Evolutionary conservation across 2,113 vertebrate genomes (phyloP).

Genomic region (Bambusicola thoracicus): DNA sequence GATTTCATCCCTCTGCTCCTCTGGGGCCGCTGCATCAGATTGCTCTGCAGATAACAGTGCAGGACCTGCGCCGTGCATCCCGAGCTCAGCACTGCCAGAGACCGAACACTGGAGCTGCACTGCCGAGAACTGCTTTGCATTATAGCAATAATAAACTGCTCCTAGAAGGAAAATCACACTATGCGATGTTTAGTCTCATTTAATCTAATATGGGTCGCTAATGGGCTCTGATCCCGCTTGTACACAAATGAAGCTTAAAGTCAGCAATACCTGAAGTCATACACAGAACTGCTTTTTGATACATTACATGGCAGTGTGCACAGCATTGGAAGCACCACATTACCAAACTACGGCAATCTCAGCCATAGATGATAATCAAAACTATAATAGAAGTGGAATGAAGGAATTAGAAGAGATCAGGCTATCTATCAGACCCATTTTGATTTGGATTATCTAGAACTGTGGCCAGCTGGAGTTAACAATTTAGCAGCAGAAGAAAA

Average conservation of each 20-base stretch:
- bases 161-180: not conserved
- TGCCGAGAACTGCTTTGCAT: conserved; percentile 9
- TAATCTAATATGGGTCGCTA: conserved; percentile 63
- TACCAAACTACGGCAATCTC: not conserved
- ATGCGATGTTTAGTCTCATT: conserved; percentile 57
- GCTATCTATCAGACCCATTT: not conserved
- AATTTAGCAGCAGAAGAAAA: not conserved
- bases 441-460: not conserved
- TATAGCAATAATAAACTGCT: not conserved
- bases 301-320: fast-evolving
- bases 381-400: not conserved
- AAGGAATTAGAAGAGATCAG: not conserved
- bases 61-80: not conserved
- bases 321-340: not conserved
- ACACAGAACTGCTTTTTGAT: not conserved
- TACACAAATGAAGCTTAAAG: not conserved
- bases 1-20: conserved; percentile 61
- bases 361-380: not conserved
- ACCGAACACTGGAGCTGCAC: not conserved
- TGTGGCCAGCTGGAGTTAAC: not conserved
- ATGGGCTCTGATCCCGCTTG: conserved; percentile 48
- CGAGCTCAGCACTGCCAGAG: not conserved
- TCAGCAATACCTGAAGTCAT: not conserved
- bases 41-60: conserved; percentile 29
- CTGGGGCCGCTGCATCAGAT: conserved; percentile 54